Evolutionary conservation across 2,888 invertebrate species (phyloP), one percentile per base, ranked within the genome.

Genomic region (Drosophila quinaria): DNA sequence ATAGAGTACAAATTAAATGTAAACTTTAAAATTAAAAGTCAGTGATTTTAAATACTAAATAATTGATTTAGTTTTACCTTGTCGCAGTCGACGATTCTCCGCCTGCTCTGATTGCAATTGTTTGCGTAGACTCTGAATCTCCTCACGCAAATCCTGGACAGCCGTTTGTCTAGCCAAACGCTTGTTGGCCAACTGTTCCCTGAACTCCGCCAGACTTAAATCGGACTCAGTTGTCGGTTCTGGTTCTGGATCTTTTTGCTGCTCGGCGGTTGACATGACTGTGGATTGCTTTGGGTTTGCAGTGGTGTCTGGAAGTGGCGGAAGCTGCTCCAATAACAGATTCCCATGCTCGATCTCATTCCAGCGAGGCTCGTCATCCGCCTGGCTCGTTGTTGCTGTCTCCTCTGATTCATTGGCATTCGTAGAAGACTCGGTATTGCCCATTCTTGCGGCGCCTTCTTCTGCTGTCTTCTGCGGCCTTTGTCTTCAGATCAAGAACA

Each of bases 121-220:
- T 33, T 94, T 93, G 66, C 95, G 94, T 67, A 96, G 91, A 17
- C 94, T 93, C 52, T 94, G 93, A 92, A 97, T 95, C 91, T 97
- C 96, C 50, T 94, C 93, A 64, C 95, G 95, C 80, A 96, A 95
- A 60, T 95, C 94, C 8, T 94, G 94, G 25, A 97, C 94, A 6
- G 92, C 92, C 31, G 79, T 88, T 69, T 91, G 91, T 55, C 97
- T 94, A 76, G 95, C 95, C 93, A 96, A 95, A 68, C 96, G 94
- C 92, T 96, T 96, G 61, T 94, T 90, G 37, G 94, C 94, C 60
- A 97, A 91, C 83, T 96, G 95, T 81, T 95, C 94, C 84, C 94
- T 95, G 82, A 97, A 97, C 81, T 95, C 95, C 62, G 94, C 94
- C 91, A 96, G 93, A 78, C 86, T 78, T 71, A 90, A 91, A 49